These are phyloP conservation scores for Eupithecia tripunctaria DNA, from an alignment of 2,888 invertebrate species.

Conservation along the genomic window DNA sequence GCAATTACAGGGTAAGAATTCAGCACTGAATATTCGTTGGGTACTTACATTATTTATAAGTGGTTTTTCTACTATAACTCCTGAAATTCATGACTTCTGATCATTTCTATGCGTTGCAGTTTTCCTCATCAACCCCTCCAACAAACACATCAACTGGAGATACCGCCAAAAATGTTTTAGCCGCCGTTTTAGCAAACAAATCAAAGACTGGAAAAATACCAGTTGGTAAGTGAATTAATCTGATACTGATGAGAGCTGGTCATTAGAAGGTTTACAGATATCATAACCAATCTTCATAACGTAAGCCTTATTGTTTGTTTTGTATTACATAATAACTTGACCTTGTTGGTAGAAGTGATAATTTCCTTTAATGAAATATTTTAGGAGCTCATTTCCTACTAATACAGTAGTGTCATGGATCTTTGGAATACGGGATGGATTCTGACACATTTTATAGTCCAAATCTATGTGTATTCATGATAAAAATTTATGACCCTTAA, in stretches of 20 bases:
- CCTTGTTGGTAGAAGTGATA: slow-evolving; percentile 57
- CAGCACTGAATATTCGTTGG: background rate
- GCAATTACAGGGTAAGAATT: slow-evolving; percentile 66
- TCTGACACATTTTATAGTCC: too few relatives aligned
- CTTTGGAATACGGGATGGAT: background rate
- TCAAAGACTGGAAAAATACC: slow-evolving; percentile 81
- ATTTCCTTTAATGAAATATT: slow-evolving; percentile 33
- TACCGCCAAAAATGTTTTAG: slow-evolving; percentile 79
- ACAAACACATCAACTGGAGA: slow-evolving; percentile 60
- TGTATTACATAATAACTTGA: slow-evolving; percentile 63
- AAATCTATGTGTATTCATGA: too few relatives aligned
- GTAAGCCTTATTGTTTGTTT: slow-evolving; percentile 9
- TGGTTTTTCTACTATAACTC: slow-evolving; percentile 16
- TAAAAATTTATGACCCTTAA: too few relatives aligned
- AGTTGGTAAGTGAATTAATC: slow-evolving; percentile 68
- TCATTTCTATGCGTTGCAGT: slow-evolving; percentile 53
- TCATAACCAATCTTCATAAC: background rate
- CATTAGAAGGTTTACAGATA: background rate
- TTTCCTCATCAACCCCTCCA: slow-evolving; percentile 64
- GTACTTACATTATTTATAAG: slow-evolving; percentile 20
- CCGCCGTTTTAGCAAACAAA: slow-evolving; percentile 79
- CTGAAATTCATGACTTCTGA: background rate
- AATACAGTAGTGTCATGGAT: background rate
- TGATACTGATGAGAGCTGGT: background rate
- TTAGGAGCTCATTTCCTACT: background rate